Evolutionary conservation across 2,797 vertebrate species (phyloP), one percentile per base, ranked within the genome.

Genomic region (Fistularia tabacaria): DNA sequence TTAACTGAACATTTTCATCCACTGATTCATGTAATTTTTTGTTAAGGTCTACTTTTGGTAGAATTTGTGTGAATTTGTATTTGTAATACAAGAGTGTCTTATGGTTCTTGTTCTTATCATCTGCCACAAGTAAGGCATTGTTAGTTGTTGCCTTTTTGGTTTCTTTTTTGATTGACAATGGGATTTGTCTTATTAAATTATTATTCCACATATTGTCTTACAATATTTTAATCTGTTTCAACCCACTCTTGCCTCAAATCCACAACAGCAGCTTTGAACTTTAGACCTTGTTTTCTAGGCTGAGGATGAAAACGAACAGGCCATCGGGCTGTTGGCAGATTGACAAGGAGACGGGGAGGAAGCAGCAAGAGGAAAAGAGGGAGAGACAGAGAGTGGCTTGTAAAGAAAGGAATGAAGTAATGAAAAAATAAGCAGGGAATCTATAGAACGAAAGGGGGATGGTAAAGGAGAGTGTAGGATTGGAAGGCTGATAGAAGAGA

Each of bases 241-340:
- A 75, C 61, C 64, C 52, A 14, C 38, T 61, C 55, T 59, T 42
- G 71, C 71, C 62, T 77, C 51, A 53, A 78, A 87, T 84, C 75
- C 76, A 77, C 66, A 80, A 71, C 71, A 76, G 74, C 79, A 61
- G 82, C 73, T 84, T 76, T 88, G 83, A 90, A 89, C 89, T 87
- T 87, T 86, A 80, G 85, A 89, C 88, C 83, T 83, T 80, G 82
- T 87, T 89, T 88, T 86, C 64, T 70, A 79, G 76, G 77, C 73
- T 59, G 69, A 77, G 80, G 80, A 84, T 82, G 73, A 84, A 87
- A 88, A 87, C 68, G 53, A 82, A 80, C 66, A 56, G 66, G 61
- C 81, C 59, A 63, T 74, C 63, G 25, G 59, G 62, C 75, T 69
- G 69, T 50, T 87, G 86, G 82, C 81, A 70, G 65, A 9, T 62